Conservation (phyloP, 2,113 vertebrate species). For the Cynocephalus volans region DNA sequence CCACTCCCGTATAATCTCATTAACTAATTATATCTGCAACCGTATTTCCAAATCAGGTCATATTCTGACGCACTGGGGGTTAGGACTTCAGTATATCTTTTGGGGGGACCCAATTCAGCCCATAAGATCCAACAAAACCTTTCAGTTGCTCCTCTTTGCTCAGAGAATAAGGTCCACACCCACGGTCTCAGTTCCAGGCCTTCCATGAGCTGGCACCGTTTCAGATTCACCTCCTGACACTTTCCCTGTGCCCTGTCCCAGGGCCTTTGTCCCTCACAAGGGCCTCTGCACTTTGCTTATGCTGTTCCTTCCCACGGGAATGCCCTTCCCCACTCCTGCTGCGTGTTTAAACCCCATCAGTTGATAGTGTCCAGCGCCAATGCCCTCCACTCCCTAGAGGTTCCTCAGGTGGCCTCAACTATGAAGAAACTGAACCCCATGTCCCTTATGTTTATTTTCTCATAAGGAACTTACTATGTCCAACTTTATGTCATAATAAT, state of each 20-base stretch:
- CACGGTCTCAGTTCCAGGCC: neutral
- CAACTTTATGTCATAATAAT: neutral
- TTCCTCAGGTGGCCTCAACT: neutral
- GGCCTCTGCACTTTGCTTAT: neutral
- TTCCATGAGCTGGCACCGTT: accelerated
- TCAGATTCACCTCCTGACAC: no score
- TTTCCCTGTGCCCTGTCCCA: neutral
- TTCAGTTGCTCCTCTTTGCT: neutral
- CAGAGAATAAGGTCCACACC: neutral
- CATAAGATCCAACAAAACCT: neutral
- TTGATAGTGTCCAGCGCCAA: neutral
- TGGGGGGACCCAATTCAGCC: no score
- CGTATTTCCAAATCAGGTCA: neutral
- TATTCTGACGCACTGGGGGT: accelerated
- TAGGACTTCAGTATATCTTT: neutral
- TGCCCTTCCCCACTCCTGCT: neutral
- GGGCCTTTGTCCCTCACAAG: accelerated
- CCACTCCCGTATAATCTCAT: accelerated
- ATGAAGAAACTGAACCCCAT: neutral
- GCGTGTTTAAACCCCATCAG: neutral
- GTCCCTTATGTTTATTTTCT: neutral
- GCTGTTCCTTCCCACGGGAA: neutral
- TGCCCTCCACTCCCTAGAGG: neutral
- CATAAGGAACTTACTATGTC: neutral
- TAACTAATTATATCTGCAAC: neutral